Evolutionary conservation across 2,888 invertebrate species (phyloP), one percentile per base, ranked within the genome.

Genomic region (Meghimatium bilineatum): DNA sequence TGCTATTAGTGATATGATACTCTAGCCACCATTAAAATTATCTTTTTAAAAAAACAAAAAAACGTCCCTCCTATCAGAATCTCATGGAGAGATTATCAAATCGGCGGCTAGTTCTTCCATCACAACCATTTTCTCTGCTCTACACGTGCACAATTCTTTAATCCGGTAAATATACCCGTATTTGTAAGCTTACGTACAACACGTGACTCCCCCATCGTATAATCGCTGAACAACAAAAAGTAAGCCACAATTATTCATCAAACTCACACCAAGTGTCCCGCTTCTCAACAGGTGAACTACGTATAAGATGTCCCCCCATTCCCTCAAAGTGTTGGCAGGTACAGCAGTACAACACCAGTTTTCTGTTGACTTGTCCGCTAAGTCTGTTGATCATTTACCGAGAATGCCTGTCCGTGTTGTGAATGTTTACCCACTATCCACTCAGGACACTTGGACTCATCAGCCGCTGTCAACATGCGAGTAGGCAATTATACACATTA

Each of bases 321-420:
- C 0, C 32, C 17, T 32, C 10, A 49, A 23, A 5, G 1, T 71
- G 26, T 71, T 71, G 71, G n/a, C 44, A 12, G n/a, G 72, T 44
- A 72, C 38, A 44, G n/a, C n/a, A 72, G n/a, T n/a, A 26, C 1
- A n/a, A n/a, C n/a, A 20, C 12, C 72, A 72, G 29, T 72, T 72
- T 72, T 44, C n/a, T 72, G 72, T 72, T 72, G 36, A 72, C 72
- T 72, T 44, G 72, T 44, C 72, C 72, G 72, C n/a, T 71, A 71
- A 71, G 71, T 38, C 38, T 71, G 71, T 72, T 72, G 72, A 72
- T 72, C 72, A 44, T 72, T 44, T 72, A 44, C 49, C 3, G 44
- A 14, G n/a, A 49, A 72, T 72, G 72, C 44, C 23, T 5, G 14
- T 44, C 72, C 72, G 12, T 72, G 72, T 72, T 72, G 29, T 44